Conservation (phyloP, 2,797 vertebrate genomes). For the Manis pentadactyla region DNA sequence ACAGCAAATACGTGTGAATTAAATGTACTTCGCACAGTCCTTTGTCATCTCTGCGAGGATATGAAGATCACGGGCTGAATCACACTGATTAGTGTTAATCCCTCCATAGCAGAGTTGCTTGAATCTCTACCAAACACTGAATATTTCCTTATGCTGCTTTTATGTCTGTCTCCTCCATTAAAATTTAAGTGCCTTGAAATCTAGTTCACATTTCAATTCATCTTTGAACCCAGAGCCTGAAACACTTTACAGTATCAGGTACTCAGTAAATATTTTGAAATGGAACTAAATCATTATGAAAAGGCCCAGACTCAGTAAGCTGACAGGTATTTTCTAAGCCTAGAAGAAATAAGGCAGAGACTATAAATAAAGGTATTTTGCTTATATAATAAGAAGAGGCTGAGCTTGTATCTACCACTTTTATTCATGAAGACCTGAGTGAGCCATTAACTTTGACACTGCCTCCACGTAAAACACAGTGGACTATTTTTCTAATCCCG, state of each 20-base stretch:
- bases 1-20: neutral
- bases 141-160: conserved; percentile 8
- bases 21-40: neutral
- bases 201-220: neutral
- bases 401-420: neutral
- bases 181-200: conserved; percentile 40
- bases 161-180: neutral
- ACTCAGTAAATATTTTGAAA: conserved; percentile 70
- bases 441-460: neutral
- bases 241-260: conserved; percentile 43
- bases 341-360: conserved; percentile 30
- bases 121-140: neutral
- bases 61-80: neutral
- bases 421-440: neutral
- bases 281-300: conserved; percentile 57
- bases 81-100: neutral
- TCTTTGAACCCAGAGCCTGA: conserved; percentile 44
- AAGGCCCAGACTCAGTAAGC: conserved; percentile 10
- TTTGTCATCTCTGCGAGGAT: neutral
- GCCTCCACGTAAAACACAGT: neutral
- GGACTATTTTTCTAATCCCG: neutral
- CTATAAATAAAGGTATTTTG: conserved; percentile 6
- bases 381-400: neutral
- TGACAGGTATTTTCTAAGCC: conserved; percentile 60
- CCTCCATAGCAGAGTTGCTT: neutral